phyloP scores from a whole-genome alignment of 1,140 invertebrate species.

The Zophobas atratus region DNA sequence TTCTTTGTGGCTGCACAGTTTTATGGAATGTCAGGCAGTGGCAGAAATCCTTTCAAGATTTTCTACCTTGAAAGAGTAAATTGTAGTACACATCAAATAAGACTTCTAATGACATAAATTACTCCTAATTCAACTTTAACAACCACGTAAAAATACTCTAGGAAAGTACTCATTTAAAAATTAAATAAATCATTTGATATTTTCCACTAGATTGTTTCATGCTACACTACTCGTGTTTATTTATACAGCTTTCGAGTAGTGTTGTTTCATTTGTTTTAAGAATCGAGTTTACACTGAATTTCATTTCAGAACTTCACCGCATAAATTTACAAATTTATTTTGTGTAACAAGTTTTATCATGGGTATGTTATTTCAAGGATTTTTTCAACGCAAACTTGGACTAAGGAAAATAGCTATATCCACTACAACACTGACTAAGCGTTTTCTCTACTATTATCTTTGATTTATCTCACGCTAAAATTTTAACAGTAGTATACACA shows the following conservation, averaged over 20 bases:
- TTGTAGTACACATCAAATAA: neutral
- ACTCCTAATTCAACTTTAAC: too few species aligned
- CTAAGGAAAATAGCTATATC: conserved; percentile 1
- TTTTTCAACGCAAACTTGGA: conserved; percentile 11
- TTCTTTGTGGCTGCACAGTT: conserved; percentile 9
- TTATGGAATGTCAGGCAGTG: neutral
- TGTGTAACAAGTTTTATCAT: conserved; percentile 4
- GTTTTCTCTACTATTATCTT: conserved; percentile 31
- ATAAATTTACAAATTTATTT: conserved; percentile 13
- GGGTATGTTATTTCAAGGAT: conserved; percentile 17
- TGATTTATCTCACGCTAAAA: conserved; percentile 27
- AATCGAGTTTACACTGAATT: conserved; percentile 15
- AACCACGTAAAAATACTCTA: too few species aligned
- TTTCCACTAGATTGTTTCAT: too few species aligned
- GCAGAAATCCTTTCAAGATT: neutral
- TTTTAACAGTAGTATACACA: conserved; percentile 26
- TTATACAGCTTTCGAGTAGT: neutral
- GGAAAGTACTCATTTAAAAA: too few species aligned
- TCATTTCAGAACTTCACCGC: conserved; percentile 1
- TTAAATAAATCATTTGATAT: too few species aligned
- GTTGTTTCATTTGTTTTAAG: conserved; percentile 14
- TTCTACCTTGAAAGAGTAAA: neutral
- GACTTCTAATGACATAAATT: too few species aligned
- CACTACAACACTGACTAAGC: conserved; percentile 26
- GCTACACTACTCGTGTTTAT: neutral